Conservation (phyloP, 2,888 invertebrate genomes). For the Aphidius colemani region DNA sequence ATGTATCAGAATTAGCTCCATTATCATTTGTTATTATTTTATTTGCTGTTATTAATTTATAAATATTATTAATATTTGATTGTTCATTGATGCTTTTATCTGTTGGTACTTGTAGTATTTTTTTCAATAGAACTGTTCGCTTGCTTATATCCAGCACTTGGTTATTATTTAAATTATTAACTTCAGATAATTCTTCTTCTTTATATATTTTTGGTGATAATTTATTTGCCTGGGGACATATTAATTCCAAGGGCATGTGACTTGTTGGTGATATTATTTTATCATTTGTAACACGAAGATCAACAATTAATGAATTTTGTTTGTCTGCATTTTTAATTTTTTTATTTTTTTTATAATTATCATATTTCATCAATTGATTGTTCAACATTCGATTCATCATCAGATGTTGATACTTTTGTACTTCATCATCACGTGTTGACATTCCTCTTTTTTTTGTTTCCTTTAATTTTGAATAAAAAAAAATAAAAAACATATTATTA, state of each 20-base stretch:
- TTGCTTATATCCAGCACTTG: slow-evolving; percentile 24
- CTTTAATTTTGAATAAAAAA: no score
- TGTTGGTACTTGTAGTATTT: slow-evolving; percentile 55
- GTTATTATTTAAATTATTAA: background rate
- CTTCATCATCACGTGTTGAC: no score
- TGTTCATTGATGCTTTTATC: slow-evolving; percentile 54
- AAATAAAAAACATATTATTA: no score
- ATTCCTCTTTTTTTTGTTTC: no score
- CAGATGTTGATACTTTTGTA: no score
- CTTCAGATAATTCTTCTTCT: background rate
- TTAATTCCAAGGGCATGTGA: slow-evolving; percentile 30
- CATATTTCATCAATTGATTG: no score
- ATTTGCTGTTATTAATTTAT: slow-evolving; percentile 37
- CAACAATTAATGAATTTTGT: slow-evolving; percentile 39
- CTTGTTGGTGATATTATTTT: slow-evolving; percentile 26
- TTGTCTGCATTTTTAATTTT: slow-evolving; percentile 13
- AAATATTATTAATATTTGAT: slow-evolving; percentile 44
- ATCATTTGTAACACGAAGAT: slow-evolving; percentile 42
- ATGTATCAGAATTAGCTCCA: slow-evolving; percentile 53
- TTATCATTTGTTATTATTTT: slow-evolving; percentile 39
- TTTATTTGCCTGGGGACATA: slow-evolving; percentile 26
- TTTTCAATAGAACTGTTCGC: slow-evolving; percentile 48
- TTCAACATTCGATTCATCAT: no score
- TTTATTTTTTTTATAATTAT: slow-evolving; percentile 34
- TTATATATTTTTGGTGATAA: slow-evolving; percentile 27